Conservation (phyloP, 2,888 invertebrate genomes). For the Apamea crenata region DNA sequence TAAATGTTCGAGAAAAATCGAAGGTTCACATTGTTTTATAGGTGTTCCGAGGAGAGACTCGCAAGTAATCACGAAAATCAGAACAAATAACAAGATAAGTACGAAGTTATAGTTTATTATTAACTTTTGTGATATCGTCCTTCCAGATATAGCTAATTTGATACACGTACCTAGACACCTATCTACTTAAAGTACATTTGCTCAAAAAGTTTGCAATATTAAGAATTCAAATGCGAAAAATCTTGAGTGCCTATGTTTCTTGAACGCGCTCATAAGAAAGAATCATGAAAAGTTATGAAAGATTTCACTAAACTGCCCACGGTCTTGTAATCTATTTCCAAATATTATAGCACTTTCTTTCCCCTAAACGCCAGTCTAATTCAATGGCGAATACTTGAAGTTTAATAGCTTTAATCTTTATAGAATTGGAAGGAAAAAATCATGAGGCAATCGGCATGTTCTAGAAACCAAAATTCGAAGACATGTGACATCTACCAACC, state of each 20-base stretch:
- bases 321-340: background rate
- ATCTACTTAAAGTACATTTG: background rate
- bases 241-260: background rate
- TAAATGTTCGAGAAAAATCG: background rate
- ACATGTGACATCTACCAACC: background rate
- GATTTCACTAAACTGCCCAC: background rate
- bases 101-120: conserved; percentile 1
- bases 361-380: too few relatives aligned
- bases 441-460: too few relatives aligned
- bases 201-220: background rate
- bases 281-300: background rate
- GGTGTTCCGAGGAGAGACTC: background rate
- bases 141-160: conserved; percentile 1
- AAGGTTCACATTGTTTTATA: background rate
- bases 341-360: background rate
- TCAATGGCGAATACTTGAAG: background rate
- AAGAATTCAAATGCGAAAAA: background rate
- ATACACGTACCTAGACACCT: background rate
- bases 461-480: too few relatives aligned
- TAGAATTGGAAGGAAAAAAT: too few relatives aligned
- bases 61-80: background rate
- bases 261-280: background rate
- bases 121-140: background rate
- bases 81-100: background rate
- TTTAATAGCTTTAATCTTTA: background rate